Base-by-base conservation (phyloP, 1,140 invertebrate genomes). In the Rhopalosiphum maidis region DNA sequence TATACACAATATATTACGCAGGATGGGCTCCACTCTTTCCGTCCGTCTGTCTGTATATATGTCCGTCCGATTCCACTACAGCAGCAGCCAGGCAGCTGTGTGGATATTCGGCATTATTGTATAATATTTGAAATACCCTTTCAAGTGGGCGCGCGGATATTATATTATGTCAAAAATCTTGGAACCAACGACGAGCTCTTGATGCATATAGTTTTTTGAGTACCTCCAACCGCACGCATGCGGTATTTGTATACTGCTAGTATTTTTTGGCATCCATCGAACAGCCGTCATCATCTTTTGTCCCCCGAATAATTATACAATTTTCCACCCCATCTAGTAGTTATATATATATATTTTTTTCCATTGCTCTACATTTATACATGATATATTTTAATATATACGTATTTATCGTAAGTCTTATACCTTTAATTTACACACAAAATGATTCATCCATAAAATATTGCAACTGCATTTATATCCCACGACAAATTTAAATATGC, bases 1-100 rank as follows among this genome's bases (percentile, higher is more conserved):
- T 85, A 85, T 43, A 41, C 23, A 83, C 22, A 41, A 83, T 83
- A 41, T 83, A 83, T 37, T 83, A 83, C 30, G 60, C 60, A 77
- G 60, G 60, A 77, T 25, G 85, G 43, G 23, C 30, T 46, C 30
- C n/a, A 18, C 46, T 88, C 43, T 87, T 30, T 87, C 85, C 8
- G 88, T 89, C 51, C 15, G 51, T 25, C 7, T 60, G 22, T 77
- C 60, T 77, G 60, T 35, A 35, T 68, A 68, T n/a, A 77, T 86
- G 41, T 86, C 85, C 43, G 41, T 89, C 51, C n/a, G 88, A 89
- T 48, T n/a, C 46, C 46, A 30, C 43, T 30, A 30, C 46, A 88
- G 35, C 46, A 88, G 35, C 90, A 83, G 25, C 82, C 60, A 77
- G 35, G 91, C 82, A 93, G 91, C 77, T 93, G 82, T 86, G 91